Evolutionary conservation across 2,113 vertebrate species (phyloP).

Genomic region (Rutilus rutilus): DNA sequence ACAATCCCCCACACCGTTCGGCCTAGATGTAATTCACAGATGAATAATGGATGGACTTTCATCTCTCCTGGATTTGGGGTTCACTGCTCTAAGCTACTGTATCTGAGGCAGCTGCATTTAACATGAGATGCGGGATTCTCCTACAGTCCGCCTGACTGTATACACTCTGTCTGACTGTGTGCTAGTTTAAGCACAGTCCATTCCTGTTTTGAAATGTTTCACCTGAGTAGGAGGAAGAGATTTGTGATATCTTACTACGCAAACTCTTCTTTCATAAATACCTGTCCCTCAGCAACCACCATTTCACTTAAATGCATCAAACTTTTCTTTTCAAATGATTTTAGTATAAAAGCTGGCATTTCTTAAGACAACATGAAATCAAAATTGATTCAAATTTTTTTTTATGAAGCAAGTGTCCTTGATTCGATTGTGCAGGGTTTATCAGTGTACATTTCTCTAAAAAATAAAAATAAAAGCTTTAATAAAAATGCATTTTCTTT

Average conservation of each 20-base stretch:
- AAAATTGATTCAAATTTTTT: background rate
- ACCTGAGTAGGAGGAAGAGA: background rate
- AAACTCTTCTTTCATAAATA: background rate
- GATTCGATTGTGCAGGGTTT: background rate
- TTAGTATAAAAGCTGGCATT: background rate
- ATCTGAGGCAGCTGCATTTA: slow-evolving; percentile 42
- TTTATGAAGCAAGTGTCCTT: background rate
- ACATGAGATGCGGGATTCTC: slow-evolving; percentile 22
- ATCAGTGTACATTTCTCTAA: background rate
- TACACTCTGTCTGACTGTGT: slow-evolving; percentile 41
- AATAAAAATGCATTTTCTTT: background rate
- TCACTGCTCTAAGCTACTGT: slow-evolving; percentile 34
- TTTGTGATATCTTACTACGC: background rate
- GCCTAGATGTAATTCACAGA: slow-evolving; percentile 75
- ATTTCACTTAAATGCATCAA: background rate
- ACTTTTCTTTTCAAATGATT: background rate
- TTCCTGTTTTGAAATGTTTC: slow-evolving; percentile 3
- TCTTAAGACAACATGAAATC: background rate
- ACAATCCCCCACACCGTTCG: slow-evolving; percentile 59
- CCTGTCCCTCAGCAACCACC: background rate
- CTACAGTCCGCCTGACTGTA: slow-evolving; percentile 53
- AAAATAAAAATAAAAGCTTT: background rate
- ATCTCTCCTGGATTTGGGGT: slow-evolving; percentile 55
- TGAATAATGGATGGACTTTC: slow-evolving; percentile 82
- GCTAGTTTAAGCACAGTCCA: slow-evolving; percentile 37